Evolutionary conservation across 2,888 invertebrate species (phyloP).

Genomic region (Mesochorus sp.): DNA sequence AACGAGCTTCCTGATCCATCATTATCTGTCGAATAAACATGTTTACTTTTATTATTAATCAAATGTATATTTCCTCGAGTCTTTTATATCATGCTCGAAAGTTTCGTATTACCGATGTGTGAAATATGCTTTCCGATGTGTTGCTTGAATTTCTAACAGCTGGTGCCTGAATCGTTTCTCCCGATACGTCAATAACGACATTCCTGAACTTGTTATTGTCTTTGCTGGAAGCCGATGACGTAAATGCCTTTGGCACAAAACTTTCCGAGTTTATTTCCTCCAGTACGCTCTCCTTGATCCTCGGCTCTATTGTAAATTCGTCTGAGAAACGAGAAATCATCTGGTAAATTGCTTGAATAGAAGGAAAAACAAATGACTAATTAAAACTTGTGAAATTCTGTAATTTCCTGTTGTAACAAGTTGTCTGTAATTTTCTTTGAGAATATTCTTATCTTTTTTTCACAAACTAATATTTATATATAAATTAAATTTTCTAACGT

Average conservation of each 20-base stretch:
- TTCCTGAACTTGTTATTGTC: conserved; percentile 86
- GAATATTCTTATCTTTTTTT: conserved; percentile 11
- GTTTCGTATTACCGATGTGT: conserved; percentile 75
- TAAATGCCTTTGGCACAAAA: conserved; percentile 85
- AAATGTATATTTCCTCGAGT: too few relatives aligned
- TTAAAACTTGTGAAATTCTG: too few relatives aligned
- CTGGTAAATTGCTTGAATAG: too few relatives aligned
- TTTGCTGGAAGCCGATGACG: conserved; percentile 83
- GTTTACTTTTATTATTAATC: background rate
- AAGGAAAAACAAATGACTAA: too few relatives aligned
- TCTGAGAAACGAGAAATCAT: conserved; percentile 68
- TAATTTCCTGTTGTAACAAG: too few relatives aligned
- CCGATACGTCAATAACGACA: conserved; percentile 89
- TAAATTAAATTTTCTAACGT: too few relatives aligned
- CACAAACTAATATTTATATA: background rate
- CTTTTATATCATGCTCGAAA: background rate
- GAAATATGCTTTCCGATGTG: conserved; percentile 77
- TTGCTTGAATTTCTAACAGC: conserved; percentile 78
- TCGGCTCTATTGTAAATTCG: conserved; percentile 77
- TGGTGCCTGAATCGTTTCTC: conserved; percentile 88
- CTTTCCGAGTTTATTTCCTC: conserved; percentile 88
- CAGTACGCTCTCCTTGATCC: conserved; percentile 83
- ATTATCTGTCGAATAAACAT: conserved; percentile 85
- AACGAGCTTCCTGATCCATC: conserved; percentile 86
- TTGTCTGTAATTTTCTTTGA: too few relatives aligned